Percentiles rank a stretch among this genome's conserved stretches.
Conservation (phyloP, 1,140 invertebrate species). For the Magallana gigas region DNA sequence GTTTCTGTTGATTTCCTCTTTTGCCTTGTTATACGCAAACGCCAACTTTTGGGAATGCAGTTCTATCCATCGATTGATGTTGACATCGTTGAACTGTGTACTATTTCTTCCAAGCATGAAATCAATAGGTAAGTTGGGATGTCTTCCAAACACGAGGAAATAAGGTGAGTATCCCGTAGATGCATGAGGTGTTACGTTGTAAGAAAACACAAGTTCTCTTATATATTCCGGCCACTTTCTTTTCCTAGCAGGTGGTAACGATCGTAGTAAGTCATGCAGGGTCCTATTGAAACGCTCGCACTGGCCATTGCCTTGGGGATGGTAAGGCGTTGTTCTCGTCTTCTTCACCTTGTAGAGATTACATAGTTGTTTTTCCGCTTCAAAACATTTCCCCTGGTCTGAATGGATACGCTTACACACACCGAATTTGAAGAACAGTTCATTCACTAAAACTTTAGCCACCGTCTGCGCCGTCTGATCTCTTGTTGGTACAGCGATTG, state of each 20-base stretch:
- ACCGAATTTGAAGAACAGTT: constrained; percentile 13
- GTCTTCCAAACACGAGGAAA: constrained; percentile 15
- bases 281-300: constrained; percentile 31
- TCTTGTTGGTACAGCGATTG: too few relatives aligned
- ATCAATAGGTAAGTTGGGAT: too few relatives aligned
- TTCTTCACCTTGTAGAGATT: constrained; percentile 41
- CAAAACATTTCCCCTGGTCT: constrained; percentile 42
- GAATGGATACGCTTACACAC: constrained; percentile 22
- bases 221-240: constrained; percentile 26
- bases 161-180: constrained; percentile 19
- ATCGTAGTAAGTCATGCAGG: constrained; percentile 20
- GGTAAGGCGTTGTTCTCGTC: constrained; percentile 43
- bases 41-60: too few relatives aligned
- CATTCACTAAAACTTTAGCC: constrained; percentile 3
- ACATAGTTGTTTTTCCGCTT: constrained; percentile 25
- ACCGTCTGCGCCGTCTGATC: too few relatives aligned
- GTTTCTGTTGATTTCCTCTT: background rate
- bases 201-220: constrained; percentile 32
- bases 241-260: constrained; percentile 26
- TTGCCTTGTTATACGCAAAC: background rate
- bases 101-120: too few relatives aligned
- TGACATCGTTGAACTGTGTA: too few relatives aligned
- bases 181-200: constrained; percentile 24
- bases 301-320: constrained; percentile 10
- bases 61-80: too few relatives aligned